Conservation (phyloP, 2,888 invertebrate species). For the Acleris literana region DNA sequence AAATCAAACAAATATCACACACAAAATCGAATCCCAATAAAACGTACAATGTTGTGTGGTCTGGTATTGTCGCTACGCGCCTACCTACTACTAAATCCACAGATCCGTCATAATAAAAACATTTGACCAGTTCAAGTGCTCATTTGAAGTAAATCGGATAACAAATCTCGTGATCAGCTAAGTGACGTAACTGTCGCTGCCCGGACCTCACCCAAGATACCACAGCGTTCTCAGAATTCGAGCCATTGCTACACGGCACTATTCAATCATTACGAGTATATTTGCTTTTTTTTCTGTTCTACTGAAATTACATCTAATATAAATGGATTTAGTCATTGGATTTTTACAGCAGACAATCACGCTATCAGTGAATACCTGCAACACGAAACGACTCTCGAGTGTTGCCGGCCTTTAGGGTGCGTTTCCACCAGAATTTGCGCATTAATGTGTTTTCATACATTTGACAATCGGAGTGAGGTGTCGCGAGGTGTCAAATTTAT, state of each 20-base stretch:
- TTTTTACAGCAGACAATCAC: no score
- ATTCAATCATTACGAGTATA: conserved; percentile 1
- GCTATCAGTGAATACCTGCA: no score
- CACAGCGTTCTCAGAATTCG: conserved; percentile 11
- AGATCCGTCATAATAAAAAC: not conserved
- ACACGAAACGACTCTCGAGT: no score
- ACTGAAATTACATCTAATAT: not conserved
- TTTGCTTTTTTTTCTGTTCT: not conserved
- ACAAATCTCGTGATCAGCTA: conserved; percentile 9
- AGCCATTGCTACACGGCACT: conserved; percentile 2
- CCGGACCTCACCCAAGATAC: conserved; percentile 28
- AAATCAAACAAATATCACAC: no score
- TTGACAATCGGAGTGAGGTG: no score
- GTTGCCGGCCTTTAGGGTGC: no score
- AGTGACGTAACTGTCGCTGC: conserved; percentile 28
- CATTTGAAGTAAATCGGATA: conserved; percentile 9
- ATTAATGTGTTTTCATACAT: no score
- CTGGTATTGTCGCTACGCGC: not conserved
- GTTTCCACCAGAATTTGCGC: no score
- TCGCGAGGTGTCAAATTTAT: no score
- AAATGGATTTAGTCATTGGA: no score
- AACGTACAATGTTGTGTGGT: not conserved
- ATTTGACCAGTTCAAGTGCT: not conserved
- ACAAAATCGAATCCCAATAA: no score
- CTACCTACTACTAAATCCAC: not conserved